Evolutionary conservation across 2,797 vertebrate genomes (phyloP).

Genomic region (Alfaro cultratus): DNA sequence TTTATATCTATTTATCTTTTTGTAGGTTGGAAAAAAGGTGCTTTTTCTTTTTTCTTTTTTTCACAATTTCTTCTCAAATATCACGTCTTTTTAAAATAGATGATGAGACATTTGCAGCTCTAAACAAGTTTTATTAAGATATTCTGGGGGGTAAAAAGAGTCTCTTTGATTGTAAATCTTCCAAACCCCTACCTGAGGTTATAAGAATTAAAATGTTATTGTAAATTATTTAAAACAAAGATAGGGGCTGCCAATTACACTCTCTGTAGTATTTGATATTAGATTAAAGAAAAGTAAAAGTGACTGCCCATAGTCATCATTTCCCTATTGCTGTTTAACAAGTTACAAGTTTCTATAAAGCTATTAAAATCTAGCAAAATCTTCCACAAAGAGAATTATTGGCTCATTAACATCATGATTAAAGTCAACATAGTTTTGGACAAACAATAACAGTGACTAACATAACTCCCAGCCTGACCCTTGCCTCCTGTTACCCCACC

Average conservation of each 20-base stretch:
- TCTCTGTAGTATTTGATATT: background rate
- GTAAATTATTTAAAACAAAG: background rate
- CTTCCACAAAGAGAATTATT: background rate
- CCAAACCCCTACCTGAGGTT: background rate
- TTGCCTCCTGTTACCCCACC: constrained; percentile 8
- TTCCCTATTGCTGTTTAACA: background rate
- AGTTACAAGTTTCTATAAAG: background rate
- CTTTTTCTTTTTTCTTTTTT: too few species aligned
- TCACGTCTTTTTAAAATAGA: background rate
- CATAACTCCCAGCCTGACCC: constrained; percentile 33
- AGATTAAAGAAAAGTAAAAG: background rate
- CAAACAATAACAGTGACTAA: background rate
- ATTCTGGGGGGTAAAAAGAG: background rate
- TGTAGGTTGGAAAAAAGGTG: background rate
- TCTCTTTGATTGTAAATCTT: background rate
- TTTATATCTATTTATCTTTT: too few species aligned
- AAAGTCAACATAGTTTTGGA: background rate
- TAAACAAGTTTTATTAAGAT: background rate
- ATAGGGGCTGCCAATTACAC: background rate
- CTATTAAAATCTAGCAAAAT: background rate
- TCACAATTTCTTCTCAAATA: background rate
- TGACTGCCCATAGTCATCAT: background rate
- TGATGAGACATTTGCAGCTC: background rate
- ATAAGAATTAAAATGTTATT: background rate
- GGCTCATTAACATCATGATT: background rate